These are phyloP conservation scores for Meriones psammophilus DNA, from an alignment of 2,797 vertebrate species.

Conservation along the genomic window DNA sequence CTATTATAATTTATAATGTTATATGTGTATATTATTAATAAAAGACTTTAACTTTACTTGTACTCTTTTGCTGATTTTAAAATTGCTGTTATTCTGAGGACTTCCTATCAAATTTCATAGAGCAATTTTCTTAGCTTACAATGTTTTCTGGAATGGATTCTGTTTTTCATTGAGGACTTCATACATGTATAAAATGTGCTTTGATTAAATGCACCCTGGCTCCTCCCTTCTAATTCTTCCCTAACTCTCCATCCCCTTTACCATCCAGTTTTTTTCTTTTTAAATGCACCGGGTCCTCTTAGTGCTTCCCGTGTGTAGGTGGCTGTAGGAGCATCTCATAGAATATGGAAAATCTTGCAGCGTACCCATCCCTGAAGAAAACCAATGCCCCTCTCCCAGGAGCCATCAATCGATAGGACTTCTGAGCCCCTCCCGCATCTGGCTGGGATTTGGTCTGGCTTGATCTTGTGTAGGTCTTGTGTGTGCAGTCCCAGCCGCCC, in stretches of 20 bases:
- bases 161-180: not conserved
- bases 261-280: not conserved
- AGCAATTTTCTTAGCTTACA: not conserved
- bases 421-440: not conserved
- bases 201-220: no score
- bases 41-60: not conserved
- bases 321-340: not conserved
- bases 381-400: not conserved
- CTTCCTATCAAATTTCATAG: not conserved
- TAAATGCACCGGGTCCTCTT: not conserved
- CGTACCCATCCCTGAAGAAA: not conserved
- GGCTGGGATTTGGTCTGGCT: not conserved
- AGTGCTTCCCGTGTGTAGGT: not conserved
- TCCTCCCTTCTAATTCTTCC: not conserved
- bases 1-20: no score
- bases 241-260: not conserved
- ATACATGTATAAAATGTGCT: not conserved
- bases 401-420: no score
- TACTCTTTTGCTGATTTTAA: slow-evolving; percentile 28
- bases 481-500: no score
- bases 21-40: not conserved
- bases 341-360: not conserved
- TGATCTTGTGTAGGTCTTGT: not conserved
- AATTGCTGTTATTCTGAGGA: not conserved
- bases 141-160: not conserved